phyloP scores from a whole-genome alignment of 2,888 invertebrate genomes.

The Brassicogethes aeneus region DNA sequence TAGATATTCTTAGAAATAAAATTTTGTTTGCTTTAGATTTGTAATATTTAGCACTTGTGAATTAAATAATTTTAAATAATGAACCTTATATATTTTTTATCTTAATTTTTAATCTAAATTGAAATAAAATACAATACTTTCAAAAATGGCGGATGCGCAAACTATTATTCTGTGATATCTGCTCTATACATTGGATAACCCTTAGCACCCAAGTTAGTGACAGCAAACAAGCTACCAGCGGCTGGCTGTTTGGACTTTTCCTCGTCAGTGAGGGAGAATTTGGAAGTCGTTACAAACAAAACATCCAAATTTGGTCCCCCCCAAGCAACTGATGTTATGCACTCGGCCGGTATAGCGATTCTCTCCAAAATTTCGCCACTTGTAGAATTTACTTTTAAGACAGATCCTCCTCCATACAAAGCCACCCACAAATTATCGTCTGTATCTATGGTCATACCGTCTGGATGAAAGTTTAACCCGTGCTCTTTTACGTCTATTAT shows the following conservation, averaged over 20 bases:
- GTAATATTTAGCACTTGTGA: too few species aligned
- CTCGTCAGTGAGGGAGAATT: slow-evolving; percentile 19
- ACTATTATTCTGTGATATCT: too few species aligned
- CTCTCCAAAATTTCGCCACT: slow-evolving; percentile 15
- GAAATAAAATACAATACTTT: too few species aligned
- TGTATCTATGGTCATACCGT: slow-evolving; percentile 63
- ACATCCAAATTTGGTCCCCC: slow-evolving; percentile 51
- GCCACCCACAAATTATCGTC: slow-evolving; percentile 72
- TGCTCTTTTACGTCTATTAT: slow-evolving; percentile 24
- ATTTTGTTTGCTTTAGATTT: too few species aligned
- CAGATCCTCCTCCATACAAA: slow-evolving; percentile 52
- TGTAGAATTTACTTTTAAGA: slow-evolving; percentile 44
- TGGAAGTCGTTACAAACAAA: slow-evolving; percentile 51
- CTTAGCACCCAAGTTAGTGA: slow-evolving; percentile 26
- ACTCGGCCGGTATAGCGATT: slow-evolving; percentile 45
- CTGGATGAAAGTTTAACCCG: slow-evolving; percentile 12
- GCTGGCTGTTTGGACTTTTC: slow-evolving; percentile 33
- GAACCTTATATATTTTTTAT: too few species aligned
- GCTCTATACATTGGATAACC: slow-evolving; percentile 27
- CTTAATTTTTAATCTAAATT: too few species aligned
- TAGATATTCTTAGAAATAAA: too few species aligned
- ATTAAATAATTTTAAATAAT: too few species aligned
- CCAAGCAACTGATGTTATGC: slow-evolving; percentile 52
- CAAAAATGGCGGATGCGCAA: too few species aligned
- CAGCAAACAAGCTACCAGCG: slow-evolving; percentile 40